Evolutionary conservation across 2,888 invertebrate species (phyloP), one percentile per base, ranked within the genome.

Genomic region (Phengaris alcon): DNA sequence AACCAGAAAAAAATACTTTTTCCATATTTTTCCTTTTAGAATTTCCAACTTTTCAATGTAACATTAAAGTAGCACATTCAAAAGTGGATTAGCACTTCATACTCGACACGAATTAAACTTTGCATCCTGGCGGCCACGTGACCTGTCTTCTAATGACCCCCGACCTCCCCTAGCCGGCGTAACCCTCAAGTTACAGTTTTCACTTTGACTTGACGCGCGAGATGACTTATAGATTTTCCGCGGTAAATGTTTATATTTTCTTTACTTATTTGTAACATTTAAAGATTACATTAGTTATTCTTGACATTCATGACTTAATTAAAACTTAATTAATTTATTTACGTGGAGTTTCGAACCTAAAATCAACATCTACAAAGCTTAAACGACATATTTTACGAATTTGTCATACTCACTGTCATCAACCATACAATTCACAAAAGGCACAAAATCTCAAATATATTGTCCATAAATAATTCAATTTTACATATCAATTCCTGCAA

Each of bases 81-180:
- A 44, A 51, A 46, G 52, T n/a, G 75, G 68, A 68, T 68, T 69
- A 57, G 72, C 72, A 54, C 75, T 73, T 51, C 76, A 64, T 64
- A 76, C 73, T 75, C 74, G 68, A 75, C 72, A 22, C 75, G 70
- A 76, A 74, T 69, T 75, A 75, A 74, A 74, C 54, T 73, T 72
- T 72, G 72, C 72, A 13, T 72, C 72, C 72, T 72, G 54, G 54
- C 52, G 54, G 35, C 52, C 51, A 74, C 74, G 74, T 74, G 74
- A 74, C 74, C 74, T 68, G 69, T 59, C 75, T 75, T 51, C 75
- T 57, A 75, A 75, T 68, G 70, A 70, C 75, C 54, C 69, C 75
- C 70, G 9, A 15, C 35, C 35, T n/a, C 55, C 55, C 64, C 35
- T 9, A 12, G 15, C 64, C 64, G 64, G 2, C 22, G 35, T 35